A percentile compares a stretch with the other conserved stretches of the same genome.
These are phyloP conservation scores for Drosophila putrida DNA, from an alignment of 2,888 invertebrate genomes.

Conservation along the genomic window DNA sequence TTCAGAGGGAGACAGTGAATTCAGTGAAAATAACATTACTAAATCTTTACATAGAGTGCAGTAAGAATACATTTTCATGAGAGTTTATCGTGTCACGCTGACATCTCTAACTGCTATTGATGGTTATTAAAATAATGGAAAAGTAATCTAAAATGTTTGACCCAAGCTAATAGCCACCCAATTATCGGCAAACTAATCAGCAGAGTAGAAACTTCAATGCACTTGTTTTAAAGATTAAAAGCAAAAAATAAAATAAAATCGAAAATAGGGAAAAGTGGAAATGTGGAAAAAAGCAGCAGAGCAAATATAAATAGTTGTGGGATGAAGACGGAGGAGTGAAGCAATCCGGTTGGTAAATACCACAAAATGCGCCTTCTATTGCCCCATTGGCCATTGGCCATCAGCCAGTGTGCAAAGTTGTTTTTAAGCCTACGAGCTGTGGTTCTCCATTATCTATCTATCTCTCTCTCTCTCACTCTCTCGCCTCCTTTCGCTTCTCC, in stretches of 20 bases:
- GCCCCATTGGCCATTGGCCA: slow-evolving; percentile 35
- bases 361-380: slow-evolving; percentile 43
- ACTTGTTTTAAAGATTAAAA: slow-evolving; percentile 75
- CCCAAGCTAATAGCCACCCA: slow-evolving; percentile 20
- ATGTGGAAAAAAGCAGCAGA: neutral
- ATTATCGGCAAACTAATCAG: slow-evolving; percentile 65
- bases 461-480: neutral
- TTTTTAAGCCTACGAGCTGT: slow-evolving; percentile 71
- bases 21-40: neutral
- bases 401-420: slow-evolving; percentile 55
- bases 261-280: neutral
- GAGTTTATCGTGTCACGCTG: neutral
- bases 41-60: neutral
- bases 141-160: slow-evolving; percentile 2
- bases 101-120: slow-evolving; percentile 6
- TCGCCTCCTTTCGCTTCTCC: too few relatives aligned
- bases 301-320: slow-evolving; percentile 1
- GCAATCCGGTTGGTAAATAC: slow-evolving; percentile 54
- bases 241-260: slow-evolving; percentile 7
- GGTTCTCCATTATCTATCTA: slow-evolving; percentile 12
- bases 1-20: neutral
- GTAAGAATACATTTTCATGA: too few relatives aligned
- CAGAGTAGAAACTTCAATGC: slow-evolving; percentile 61
- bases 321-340: neutral
- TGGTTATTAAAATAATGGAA: slow-evolving; percentile 19